A percentile compares a stretch with the other conserved stretches of the same genome.
Conservation (phyloP, 1,140 invertebrate species). For the Drosophila gunungcola region DNA sequence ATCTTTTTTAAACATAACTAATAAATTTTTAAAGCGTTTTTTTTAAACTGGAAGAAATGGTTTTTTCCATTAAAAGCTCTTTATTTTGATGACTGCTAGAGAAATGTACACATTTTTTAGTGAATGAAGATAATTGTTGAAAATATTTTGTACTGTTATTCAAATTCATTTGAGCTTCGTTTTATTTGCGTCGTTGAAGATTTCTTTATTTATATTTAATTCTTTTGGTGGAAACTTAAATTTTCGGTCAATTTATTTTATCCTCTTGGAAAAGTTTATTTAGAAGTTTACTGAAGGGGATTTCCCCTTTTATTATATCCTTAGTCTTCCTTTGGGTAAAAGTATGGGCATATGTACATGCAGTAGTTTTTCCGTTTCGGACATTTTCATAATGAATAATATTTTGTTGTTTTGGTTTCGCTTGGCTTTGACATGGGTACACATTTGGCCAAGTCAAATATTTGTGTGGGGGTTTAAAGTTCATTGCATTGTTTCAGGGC, state of each 20-base stretch:
- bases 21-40: too few species aligned
- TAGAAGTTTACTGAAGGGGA: background rate
- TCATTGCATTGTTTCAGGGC: slow-evolving; percentile 65
- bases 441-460: slow-evolving; percentile 55
- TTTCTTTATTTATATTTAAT: background rate
- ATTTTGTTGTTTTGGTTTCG: slow-evolving; percentile 37
- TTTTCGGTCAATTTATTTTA: background rate
- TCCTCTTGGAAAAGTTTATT: background rate
- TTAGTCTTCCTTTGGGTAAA: background rate
- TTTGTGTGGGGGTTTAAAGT: slow-evolving; percentile 57
- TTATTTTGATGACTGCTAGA: too few species aligned
- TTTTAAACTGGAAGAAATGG: too few species aligned
- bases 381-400: slow-evolving; percentile 45
- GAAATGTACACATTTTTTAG: too few species aligned
- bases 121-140: too few species aligned
- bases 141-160: too few species aligned
- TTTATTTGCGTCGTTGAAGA: background rate
- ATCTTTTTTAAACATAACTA: too few species aligned
- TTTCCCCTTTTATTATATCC: slow-evolving; percentile 1
- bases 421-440: slow-evolving; percentile 64
- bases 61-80: too few species aligned
- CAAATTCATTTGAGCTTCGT: background rate
- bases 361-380: slow-evolving; percentile 7
- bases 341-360: slow-evolving; percentile 1
- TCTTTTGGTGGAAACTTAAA: background rate